Evolutionary conservation across 2,888 invertebrate species (phyloP).

Genomic region (Proisotoma minuta): DNA sequence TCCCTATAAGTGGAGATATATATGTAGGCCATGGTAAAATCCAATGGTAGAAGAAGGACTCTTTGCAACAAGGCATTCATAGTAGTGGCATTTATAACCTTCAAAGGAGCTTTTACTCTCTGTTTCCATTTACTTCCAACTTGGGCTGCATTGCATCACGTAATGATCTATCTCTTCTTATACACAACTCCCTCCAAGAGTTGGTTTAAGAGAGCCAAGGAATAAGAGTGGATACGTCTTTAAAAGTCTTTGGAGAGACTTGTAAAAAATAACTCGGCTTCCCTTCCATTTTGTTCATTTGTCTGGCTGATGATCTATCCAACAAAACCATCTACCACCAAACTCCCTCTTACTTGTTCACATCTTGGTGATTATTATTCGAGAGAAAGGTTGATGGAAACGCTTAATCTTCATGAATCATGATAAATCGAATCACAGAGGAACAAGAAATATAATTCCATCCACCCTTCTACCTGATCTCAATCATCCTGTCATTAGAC

Average conservation of each 20-base stretch:
- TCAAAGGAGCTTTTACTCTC: background rate
- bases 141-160: background rate
- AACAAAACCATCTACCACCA: background rate
- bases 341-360: background rate
- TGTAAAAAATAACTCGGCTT: constrained; percentile 1
- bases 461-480: constrained; percentile 6
- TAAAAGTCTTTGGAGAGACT: background rate
- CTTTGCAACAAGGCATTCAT: background rate
- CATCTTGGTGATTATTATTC: background rate
- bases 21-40: no score
- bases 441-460: no score
- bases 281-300: background rate
- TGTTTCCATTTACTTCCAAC: background rate
- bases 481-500: background rate
- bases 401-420: background rate
- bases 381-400: background rate
- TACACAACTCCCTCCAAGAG: background rate
- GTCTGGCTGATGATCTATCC: background rate
- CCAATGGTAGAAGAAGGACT: background rate
- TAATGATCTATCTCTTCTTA: background rate
- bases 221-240: background rate
- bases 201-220: background rate
- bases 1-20: no score
- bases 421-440: background rate
- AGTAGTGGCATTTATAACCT: background rate